phyloP scores from a whole-genome alignment of 92 coral and sea anemone genomes.

The Epizoanthus ramosus region DNA sequence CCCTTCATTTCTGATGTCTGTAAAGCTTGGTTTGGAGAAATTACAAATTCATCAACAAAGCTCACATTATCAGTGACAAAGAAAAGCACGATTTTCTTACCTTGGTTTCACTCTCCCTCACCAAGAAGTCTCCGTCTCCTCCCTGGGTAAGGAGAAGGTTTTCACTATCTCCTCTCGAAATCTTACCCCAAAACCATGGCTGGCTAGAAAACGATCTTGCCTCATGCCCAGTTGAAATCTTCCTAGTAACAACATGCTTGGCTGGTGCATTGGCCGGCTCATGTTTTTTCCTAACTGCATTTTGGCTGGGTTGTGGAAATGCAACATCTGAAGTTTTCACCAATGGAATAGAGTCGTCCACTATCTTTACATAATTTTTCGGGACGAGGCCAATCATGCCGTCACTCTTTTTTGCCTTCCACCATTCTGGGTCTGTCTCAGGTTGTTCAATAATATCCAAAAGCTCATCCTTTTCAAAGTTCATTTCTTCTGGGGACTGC shows the following conservation, averaged over 20 bases:
- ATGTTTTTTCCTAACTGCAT: not conserved
- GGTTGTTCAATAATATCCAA: conserved; percentile 92
- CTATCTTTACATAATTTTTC: conserved; percentile 85
- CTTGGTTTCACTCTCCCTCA: conserved; percentile 97
- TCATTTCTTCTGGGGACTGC: conserved; percentile 78
- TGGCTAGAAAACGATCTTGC: conserved; percentile 60
- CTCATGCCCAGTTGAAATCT: conserved; percentile 33
- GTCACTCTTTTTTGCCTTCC: conserved; percentile 88
- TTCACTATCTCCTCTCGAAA: conserved; percentile 84
- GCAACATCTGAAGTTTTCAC: conserved; percentile 38
- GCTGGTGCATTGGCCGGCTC: conserved; percentile 31
- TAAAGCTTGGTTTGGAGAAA: not conserved
- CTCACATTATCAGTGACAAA: no score
- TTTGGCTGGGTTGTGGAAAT: conserved; percentile 30
- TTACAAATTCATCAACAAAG: not conserved
- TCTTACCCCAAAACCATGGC: conserved; percentile 94
- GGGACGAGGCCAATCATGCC: conserved; percentile 92
- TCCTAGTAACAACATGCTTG: conserved; percentile 40
- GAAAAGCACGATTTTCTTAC: conserved; percentile 44
- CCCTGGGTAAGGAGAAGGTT: conserved; percentile 68
- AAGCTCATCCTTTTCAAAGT: conserved; percentile 82
- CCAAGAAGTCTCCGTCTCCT: conserved; percentile 86
- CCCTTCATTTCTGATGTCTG: no score
- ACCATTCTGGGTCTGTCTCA: conserved; percentile 96
- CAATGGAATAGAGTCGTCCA: conserved; percentile 53